Conservation (phyloP, 1,140 invertebrate species). For the Chironomus striatipennis region DNA sequence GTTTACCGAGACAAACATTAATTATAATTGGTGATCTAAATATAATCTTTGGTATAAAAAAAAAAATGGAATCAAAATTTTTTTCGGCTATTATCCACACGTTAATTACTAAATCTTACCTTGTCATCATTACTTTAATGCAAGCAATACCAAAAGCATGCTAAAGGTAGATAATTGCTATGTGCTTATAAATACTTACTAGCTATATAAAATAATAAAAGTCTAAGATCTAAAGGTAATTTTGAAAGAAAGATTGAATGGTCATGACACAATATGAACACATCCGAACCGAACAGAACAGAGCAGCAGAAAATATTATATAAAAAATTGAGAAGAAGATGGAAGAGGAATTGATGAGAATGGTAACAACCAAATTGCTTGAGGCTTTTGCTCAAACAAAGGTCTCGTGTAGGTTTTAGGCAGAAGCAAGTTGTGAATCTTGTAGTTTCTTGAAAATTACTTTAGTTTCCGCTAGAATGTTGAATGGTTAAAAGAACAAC, state of each 20-base stretch:
- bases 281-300: not conserved
- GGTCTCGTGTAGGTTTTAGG: slow-evolving; percentile 4
- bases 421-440: not conserved
- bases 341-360: not conserved
- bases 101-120: no score
- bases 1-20: no score
- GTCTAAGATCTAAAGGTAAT: no score
- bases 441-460: not conserved
- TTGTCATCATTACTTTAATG: slow-evolving; percentile 7
- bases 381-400: not conserved
- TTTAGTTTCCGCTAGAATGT: not conserved
- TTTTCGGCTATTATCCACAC: no score
- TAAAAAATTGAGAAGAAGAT: not conserved
- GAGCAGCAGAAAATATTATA: no score
- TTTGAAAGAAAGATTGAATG: not conserved
- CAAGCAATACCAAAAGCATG: not conserved
- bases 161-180: not conserved
- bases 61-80: no score
- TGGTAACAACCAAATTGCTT: not conserved
- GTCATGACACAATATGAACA: not conserved
- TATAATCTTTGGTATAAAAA: no score
- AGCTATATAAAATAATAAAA: no score
- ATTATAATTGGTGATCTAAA: no score
- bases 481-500: not conserved
- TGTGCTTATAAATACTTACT: no score